Evolutionary conservation across 2,888 invertebrate genomes (phyloP), one percentile per base, ranked within the genome.

Genomic region (Phorcus lineatus): DNA sequence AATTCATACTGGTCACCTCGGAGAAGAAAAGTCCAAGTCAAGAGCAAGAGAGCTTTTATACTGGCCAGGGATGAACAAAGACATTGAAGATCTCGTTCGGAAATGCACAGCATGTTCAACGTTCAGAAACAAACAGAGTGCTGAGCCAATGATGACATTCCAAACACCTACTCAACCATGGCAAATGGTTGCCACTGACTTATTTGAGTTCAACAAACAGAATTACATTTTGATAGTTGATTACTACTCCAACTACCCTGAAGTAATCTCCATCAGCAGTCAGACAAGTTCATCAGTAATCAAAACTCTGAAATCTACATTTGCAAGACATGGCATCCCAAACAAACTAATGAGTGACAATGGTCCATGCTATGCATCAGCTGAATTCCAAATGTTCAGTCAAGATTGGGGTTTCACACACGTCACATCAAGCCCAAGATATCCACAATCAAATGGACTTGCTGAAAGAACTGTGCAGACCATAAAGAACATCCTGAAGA

Each of bases 381-480:
- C 16, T 0, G 78, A 81, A 55, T 81, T 81, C 31, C 13, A 11
- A 13, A 9, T 77, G 17, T 82, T 84, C 74, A 75, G 78, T 24
- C n/a, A 57, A 55, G 74, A 79, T 13, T 78, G 79, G 79, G 57
- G 47, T 22, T 79, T 84, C 70, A 28, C 17, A 24, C 79, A 74
- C 24, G 24, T 55, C 16, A 82, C 80, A n/a, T 77, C 62, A 22
- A 78, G 76, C 19, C 82, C 82, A 13, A 54, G 54, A 62, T 80
- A 79, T 54, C 52, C 79, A 16, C 80, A 84, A 53, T 76, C 79
- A 2, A 84, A 84, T 75, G 81, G 82, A 1, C 66, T 78, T 36
- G 82, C 75, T 0, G 84, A 84, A 57, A 78, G 74, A 36, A 47
- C 80, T 17, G 82, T 83, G 6, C 70, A 83, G 57, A 80, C 80